Percentiles rank a stretch among this genome's conserved stretches.
phyloP scores from a whole-genome alignment of 2,113 vertebrate species.

The Pionites leucogaster region DNA sequence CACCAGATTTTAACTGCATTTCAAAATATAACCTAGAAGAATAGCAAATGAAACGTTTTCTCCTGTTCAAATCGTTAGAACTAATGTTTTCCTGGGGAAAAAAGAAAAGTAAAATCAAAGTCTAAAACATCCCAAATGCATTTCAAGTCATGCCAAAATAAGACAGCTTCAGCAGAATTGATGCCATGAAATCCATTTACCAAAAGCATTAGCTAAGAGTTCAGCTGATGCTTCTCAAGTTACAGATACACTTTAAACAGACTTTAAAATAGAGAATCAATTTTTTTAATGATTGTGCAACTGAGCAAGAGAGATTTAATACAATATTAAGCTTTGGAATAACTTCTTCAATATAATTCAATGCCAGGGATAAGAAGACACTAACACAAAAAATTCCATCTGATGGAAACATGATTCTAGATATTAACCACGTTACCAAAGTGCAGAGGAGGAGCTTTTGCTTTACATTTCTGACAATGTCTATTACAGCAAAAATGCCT shows the following conservation, averaged over 20 bases:
- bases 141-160: slow-evolving; percentile 31
- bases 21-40: background rate
- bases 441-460: background rate
- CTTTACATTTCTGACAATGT: background rate
- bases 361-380: background rate
- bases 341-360: background rate
- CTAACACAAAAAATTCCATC: background rate
- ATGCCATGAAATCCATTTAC: slow-evolving; percentile 52
- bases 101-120: background rate
- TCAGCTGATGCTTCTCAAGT: slow-evolving; percentile 48
- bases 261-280: slow-evolving; percentile 32
- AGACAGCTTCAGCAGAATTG: slow-evolving; percentile 13
- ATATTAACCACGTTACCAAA: background rate
- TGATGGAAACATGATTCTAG: background rate
- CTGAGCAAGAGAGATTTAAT: background rate
- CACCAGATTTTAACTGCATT: background rate
- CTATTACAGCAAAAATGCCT: background rate
- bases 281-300: slow-evolving; percentile 21
- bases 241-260: slow-evolving; percentile 27
- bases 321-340: slow-evolving; percentile 5
- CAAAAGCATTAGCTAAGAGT: slow-evolving; percentile 8
- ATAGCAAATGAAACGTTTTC: background rate
- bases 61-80: background rate
- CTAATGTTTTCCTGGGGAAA: background rate
- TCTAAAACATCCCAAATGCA: background rate